Evolutionary conservation across 2,113 vertebrate genomes (phyloP), one percentile per base, ranked within the genome.

Genomic region (Herpetotheres cachinnans): DNA sequence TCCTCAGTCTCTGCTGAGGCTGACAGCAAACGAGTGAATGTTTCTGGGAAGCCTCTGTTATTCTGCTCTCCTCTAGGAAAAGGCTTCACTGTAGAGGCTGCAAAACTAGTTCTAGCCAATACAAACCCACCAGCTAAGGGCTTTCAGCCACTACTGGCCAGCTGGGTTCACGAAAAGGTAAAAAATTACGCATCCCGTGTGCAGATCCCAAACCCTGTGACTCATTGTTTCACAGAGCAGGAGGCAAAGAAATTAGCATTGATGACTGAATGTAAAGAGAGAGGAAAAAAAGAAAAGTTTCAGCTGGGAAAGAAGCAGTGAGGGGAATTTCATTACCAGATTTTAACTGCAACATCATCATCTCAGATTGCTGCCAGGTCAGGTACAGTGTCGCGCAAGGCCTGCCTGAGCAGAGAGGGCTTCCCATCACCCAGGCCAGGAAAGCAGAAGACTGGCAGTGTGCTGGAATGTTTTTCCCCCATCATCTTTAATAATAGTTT

Each of bases 351-450:
- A 62, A 11, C 26, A 32, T 49, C 61, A 34, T 20, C 4, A 1
- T 58, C 78, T 73, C 27, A n/a, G 58, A 80, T 55, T 84, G 52
- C n/a, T 61, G 25, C 69, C 69, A 81, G n/a, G 47, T 63, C 0
- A 4, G 63, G 36, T n/a, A 21, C 0, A 2, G 40, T 3, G 9
- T 59, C 2, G 6, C 0, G 1, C 2, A 2, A 66, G 25, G 32
- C 27, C 67, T 61, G 61, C 46, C 44, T 0, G 1, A 70, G 80
- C 77, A 70, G 42, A 78, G n/a, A 27, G 29, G 25, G 38, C 14
- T 94, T 81, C 83, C 61, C 3, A 1, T 32, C 85, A 76, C 61
- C 54, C 78, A 77, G 12, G 13, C 71, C 46, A 52, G 65, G 61
- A 1, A 8, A 50, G 63, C 55, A 67, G 16, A 29, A 67, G 40